phyloP scores from a whole-genome alignment of 2,113 vertebrate species.

The Meriones unguiculatus region DNA sequence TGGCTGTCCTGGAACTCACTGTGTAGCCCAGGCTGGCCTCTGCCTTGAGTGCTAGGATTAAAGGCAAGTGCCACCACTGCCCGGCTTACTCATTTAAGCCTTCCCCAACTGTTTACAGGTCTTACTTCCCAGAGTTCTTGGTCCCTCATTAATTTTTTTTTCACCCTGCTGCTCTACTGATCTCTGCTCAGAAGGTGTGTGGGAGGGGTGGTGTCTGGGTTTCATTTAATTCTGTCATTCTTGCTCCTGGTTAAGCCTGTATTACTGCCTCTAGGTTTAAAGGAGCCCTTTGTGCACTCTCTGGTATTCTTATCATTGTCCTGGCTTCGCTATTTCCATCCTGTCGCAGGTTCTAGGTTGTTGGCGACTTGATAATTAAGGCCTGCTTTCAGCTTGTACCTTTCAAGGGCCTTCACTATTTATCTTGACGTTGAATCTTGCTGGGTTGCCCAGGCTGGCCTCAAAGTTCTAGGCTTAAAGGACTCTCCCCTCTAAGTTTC shows the following conservation, averaged over 20 bases:
- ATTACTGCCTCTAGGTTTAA: background rate
- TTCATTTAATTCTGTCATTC: conserved; percentile 29
- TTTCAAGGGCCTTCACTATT: background rate
- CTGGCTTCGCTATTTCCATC: conserved; percentile 49
- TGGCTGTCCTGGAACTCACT: too few species aligned
- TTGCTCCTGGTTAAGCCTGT: conserved; percentile 20
- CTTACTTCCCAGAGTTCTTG: background rate
- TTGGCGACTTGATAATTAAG: background rate
- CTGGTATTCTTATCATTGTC: background rate
- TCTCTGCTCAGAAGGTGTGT: background rate
- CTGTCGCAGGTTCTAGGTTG: conserved; percentile 24
- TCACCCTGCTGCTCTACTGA: conserved; percentile 11
- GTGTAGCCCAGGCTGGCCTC: too few species aligned
- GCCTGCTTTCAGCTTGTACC: conserved; percentile 20
- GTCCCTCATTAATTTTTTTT: conserved; percentile 46
- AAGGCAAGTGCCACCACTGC: too few species aligned
- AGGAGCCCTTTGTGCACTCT: background rate
- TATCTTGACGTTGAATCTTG: background rate
- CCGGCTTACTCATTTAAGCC: too few species aligned
- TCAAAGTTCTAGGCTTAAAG: background rate
- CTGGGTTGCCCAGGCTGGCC: background rate
- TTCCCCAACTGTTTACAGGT: too few species aligned
- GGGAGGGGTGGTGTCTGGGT: background rate
- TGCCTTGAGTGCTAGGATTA: too few species aligned
- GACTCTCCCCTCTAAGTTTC: background rate